Evolutionary conservation across 2,113 vertebrate species (phyloP).

Genomic region (Seriola aureovittata): DNA sequence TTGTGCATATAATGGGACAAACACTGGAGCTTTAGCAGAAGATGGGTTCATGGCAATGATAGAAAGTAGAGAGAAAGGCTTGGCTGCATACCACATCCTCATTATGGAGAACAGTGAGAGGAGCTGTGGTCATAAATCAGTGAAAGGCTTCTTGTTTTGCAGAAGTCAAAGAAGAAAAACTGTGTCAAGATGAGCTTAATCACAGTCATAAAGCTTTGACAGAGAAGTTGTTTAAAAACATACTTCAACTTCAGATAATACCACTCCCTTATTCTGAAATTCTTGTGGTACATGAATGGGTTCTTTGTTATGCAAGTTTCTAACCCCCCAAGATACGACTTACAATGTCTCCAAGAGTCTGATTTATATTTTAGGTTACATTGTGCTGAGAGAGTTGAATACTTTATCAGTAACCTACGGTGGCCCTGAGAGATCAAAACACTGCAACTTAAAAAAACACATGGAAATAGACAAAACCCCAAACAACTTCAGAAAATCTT

Average conservation of each 20-base stretch:
- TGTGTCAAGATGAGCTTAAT: constrained; percentile 21
- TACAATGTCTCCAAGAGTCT: too few relatives aligned
- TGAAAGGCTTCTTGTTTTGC: constrained; percentile 33
- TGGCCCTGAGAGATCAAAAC: too few relatives aligned
- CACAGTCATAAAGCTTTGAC: constrained; percentile 35
- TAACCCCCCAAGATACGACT: too few relatives aligned
- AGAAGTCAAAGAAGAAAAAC: constrained; percentile 25
- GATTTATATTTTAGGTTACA: too few relatives aligned
- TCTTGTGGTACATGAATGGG: neutral
- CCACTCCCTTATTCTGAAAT: constrained; percentile 8
- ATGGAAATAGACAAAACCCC: too few relatives aligned
- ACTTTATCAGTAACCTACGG: too few relatives aligned
- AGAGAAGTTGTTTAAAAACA: constrained; percentile 37
- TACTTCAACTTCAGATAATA: neutral
- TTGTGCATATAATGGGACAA: neutral
- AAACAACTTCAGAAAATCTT: too few relatives aligned
- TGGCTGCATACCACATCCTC: constrained; percentile 11
- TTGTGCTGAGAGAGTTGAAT: too few relatives aligned
- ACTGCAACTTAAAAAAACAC: too few relatives aligned
- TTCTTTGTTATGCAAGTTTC: neutral
- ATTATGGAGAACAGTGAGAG: constrained; percentile 7
- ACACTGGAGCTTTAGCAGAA: neutral
- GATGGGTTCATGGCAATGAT: neutral
- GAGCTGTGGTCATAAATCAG: constrained; percentile 35
- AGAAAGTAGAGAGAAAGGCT: neutral